Evolutionary conservation across 2,113 vertebrate genomes (phyloP).

Genomic region (Cebidichthys violaceus): DNA sequence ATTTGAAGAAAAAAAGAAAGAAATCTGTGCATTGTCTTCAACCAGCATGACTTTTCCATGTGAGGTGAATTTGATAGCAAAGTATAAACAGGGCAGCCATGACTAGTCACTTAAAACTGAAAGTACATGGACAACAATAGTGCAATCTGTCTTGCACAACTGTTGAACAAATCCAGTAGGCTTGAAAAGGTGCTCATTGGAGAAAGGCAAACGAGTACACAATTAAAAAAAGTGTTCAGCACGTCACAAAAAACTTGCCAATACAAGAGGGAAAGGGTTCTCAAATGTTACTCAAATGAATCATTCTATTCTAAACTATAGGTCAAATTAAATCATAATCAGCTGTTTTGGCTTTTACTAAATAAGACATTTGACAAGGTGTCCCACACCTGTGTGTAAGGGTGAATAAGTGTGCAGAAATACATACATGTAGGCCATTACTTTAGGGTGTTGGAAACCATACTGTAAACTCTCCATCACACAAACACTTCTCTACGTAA

Average conservation of each 20-base stretch:
- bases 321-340: background rate
- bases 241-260: slow-evolving; percentile 1
- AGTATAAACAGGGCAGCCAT: slow-evolving; percentile 22
- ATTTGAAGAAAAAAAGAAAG: background rate
- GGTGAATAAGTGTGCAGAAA: slow-evolving; percentile 38
- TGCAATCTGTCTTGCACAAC: slow-evolving; percentile 54
- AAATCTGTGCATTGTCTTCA: slow-evolving; percentile 10
- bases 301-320: background rate
- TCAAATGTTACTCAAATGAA: background rate
- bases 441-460: background rate
- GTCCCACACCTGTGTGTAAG: slow-evolving; percentile 33
- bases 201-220: slow-evolving; percentile 62
- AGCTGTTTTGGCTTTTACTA: slow-evolving; percentile 11
- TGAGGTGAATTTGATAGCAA: slow-evolving; percentile 26
- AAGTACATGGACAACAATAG: slow-evolving; percentile 25
- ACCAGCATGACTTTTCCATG: slow-evolving; percentile 21
- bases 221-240: background rate
- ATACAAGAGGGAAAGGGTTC: background rate
- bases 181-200: slow-evolving; percentile 38
- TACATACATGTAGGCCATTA: slow-evolving; percentile 27
- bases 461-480: slow-evolving; percentile 53
- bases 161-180: slow-evolving; percentile 44
- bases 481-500: slow-evolving; percentile 76
- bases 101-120: slow-evolving; percentile 15
- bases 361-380: slow-evolving; percentile 35